A percentile compares a stretch with the other conserved stretches of the same genome.
These are phyloP conservation scores for Atta colombica DNA, from an alignment of 1,140 invertebrate genomes.

Conservation along the genomic window DNA sequence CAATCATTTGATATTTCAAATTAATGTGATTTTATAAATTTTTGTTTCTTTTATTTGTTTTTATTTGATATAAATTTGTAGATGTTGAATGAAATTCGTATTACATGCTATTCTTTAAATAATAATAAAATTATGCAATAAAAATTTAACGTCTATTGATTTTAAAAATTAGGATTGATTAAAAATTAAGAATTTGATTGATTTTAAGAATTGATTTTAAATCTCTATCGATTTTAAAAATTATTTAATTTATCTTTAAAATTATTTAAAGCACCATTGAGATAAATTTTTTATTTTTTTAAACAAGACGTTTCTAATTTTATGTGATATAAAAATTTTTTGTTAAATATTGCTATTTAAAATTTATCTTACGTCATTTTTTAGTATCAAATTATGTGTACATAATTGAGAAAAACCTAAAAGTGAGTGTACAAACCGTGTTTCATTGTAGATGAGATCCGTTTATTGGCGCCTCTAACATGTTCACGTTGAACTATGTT, in stretches of 20 bases:
- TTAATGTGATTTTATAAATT: background rate
- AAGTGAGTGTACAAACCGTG: no score
- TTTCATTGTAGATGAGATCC: no score
- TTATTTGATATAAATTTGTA: background rate
- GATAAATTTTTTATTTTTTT: background rate
- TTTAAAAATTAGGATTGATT: background rate
- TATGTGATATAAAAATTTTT: background rate
- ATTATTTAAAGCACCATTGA: conserved; percentile 11
- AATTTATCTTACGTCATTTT: background rate
- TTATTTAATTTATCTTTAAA: background rate
- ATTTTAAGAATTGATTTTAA: no score
- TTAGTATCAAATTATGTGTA: background rate
- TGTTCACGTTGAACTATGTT: no score
- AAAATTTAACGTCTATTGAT: background rate
- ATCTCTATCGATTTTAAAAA: background rate
- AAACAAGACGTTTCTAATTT: conserved; percentile 3
- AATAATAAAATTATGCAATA: background rate
- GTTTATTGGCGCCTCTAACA: no score
- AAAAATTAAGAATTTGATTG: no score
- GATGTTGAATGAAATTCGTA: background rate
- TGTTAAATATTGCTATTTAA: conserved; percentile 1
- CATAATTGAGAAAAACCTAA: no score
- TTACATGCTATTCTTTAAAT: background rate
- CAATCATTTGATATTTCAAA: background rate
- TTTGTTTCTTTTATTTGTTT: background rate